A percentile compares a stretch with the other conserved stretches of the same genome.
Conservation (phyloP, 1,140 invertebrate species). For the Hetaerina americana region DNA sequence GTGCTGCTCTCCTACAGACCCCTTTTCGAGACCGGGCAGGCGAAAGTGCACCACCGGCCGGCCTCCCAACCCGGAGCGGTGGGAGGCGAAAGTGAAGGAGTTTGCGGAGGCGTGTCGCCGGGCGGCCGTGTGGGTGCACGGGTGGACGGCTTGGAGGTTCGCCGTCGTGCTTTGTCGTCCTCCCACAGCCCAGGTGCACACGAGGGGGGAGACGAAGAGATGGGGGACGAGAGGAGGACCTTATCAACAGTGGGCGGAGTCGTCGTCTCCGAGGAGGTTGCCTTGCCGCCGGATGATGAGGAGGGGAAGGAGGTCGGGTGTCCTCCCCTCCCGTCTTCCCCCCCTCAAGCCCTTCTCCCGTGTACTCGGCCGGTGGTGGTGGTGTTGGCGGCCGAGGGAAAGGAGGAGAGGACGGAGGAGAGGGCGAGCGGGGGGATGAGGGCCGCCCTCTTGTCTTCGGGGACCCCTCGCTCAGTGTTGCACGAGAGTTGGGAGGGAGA, state of each 20-base stretch:
- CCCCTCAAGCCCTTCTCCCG: neutral
- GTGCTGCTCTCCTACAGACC: slow-evolving; percentile 6
- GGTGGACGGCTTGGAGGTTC: neutral
- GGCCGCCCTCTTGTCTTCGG: slow-evolving; percentile 22
- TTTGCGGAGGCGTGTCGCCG: neutral
- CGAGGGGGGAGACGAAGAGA: too few relatives aligned
- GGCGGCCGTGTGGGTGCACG: too few relatives aligned
- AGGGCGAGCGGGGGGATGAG: slow-evolving; percentile 33
- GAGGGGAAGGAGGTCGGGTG: neutral
- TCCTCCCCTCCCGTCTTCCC: neutral
- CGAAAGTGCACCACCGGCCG: too few relatives aligned
- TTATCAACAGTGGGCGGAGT: neutral
- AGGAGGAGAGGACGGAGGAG: slow-evolving; percentile 22
- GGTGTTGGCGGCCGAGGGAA: slow-evolving; percentile 18
- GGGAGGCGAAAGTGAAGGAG: neutral
- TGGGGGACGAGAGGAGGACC: too few relatives aligned
- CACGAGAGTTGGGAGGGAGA: neutral
- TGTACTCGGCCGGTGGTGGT: neutral
- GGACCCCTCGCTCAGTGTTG: neutral
- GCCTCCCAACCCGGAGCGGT: too few relatives aligned
- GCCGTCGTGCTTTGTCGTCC: neutral
- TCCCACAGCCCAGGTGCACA: neutral
- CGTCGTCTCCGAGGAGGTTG: neutral
- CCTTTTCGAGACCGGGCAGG: neutral
- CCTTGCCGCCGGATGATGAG: too few relatives aligned